These are phyloP conservation scores for Drosophila paramelanica DNA, from an alignment of 2,888 invertebrate genomes.

Conservation along the genomic window DNA sequence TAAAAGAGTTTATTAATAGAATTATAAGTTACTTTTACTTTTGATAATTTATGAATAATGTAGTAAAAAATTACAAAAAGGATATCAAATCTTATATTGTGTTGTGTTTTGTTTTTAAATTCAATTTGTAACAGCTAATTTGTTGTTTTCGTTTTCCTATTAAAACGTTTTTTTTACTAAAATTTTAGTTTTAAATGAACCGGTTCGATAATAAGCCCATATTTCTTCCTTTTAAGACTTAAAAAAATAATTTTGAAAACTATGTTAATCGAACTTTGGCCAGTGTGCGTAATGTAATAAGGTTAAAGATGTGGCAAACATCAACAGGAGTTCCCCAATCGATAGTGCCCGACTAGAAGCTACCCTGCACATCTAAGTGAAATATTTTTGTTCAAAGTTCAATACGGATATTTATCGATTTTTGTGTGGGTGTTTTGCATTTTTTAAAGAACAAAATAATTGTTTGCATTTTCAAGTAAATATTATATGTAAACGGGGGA, in stretches of 20 bases:
- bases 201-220: too few relatives aligned
- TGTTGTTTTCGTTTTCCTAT: neutral
- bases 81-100: too few relatives aligned
- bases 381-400: too few relatives aligned
- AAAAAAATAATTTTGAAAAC: neutral
- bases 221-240: too few relatives aligned
- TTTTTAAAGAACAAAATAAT: constrained; percentile 4
- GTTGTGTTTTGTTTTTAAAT: too few relatives aligned
- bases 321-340: neutral
- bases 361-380: neutral
- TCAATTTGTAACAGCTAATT: too few relatives aligned
- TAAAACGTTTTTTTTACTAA: neutral
- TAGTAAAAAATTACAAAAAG: too few relatives aligned
- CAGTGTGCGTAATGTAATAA: constrained; percentile 21
- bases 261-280: neutral
- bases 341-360: neutral
- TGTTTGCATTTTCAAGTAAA: constrained; percentile 48
- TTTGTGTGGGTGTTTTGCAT: too few relatives aligned
- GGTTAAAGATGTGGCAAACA: constrained; percentile 20
- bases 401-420: neutral
- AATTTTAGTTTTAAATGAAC: too few relatives aligned
- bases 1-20: neutral
- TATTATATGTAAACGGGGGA: constrained; percentile 14
- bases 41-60: too few relatives aligned
- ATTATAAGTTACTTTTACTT: too few relatives aligned